phyloP scores from a whole-genome alignment of 2,888 invertebrate genomes.

The Parthenolecanium corni region DNA sequence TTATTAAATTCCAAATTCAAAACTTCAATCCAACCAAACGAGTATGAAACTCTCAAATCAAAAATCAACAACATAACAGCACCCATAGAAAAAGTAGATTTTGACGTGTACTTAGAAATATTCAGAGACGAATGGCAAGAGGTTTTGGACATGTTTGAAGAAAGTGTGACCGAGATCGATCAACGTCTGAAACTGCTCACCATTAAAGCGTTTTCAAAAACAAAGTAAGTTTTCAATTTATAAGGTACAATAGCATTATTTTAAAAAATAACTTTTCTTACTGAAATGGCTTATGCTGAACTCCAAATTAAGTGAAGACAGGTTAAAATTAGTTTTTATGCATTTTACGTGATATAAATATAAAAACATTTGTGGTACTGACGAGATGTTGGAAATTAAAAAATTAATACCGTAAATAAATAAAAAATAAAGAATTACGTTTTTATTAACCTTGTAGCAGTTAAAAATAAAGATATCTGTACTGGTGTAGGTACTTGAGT shows the following conservation, averaged over 20 bases:
- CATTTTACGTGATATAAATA: no score
- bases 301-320: background rate
- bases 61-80: constrained; percentile 64
- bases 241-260: no score
- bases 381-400: no score
- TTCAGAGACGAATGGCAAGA: constrained; percentile 79
- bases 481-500: no score
- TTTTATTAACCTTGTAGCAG: no score
- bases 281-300: background rate
- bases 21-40: constrained; percentile 74
- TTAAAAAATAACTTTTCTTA: background rate
- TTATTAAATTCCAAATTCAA: constrained; percentile 79
- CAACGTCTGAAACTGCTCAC: constrained; percentile 19
- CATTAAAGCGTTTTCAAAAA: constrained; percentile 18
- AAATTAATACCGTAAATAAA: no score
- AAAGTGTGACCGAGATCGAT: constrained; percentile 14
- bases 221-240: background rate
- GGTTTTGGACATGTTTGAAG: constrained; percentile 46
- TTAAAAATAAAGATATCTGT: no score
- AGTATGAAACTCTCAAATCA: constrained; percentile 72
- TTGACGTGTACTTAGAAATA: constrained; percentile 66
- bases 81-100: constrained; percentile 65
- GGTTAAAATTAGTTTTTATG: no score
- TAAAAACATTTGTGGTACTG: no score
- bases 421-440: no score